Base-by-base conservation (phyloP, 2,888 invertebrate genomes). In the Dinocampus coccinellae region DNA sequence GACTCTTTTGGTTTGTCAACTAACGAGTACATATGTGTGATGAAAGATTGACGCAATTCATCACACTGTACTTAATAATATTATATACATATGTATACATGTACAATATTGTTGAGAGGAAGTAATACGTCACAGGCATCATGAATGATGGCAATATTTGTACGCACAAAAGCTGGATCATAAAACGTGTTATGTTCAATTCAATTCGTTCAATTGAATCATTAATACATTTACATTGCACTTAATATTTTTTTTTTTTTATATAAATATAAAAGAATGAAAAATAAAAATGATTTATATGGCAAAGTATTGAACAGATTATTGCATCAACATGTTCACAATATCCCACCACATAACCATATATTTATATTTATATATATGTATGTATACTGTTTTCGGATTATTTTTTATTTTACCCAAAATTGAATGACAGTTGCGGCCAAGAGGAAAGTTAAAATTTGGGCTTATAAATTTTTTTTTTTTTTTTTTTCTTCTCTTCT, bases 101-200 rank as follows among this genome's bases (percentile, higher is more conserved):
- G 47, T 47, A n/a, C 0, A 47, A 47, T 7, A 47, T 47, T 47
- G 47, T 66, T 55, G 22, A 26, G 24, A 61, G 61, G 70, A 62
- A 60, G 53, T 61, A 26, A 58, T 24, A 52, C 20, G 52, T 52
- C 61, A 60, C 16, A 53, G 29, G 39, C 29, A 67, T 78, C 75
- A 76, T 78, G 74, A 83, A 84, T 84, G 82, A 84, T 83, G 83
- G 82, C 80, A 82, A 86, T 86, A 85, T 86, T 86, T 84, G 84
- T 81, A 85, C 81, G 82, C 83, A 87, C 86, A 86, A 86, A 85
- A 80, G 84, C 82, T 82, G 81, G 82, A 86, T 86, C 84, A 84
- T 85, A 81, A 82, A 82, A 84, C 70, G 60, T 85, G 47, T 47
- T 84, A 84, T 84, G 85, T 84, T 84, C 81, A 85, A 86, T 86